phyloP scores from a whole-genome alignment of 2,113 vertebrate genomes.

The Vidua macroura region DNA sequence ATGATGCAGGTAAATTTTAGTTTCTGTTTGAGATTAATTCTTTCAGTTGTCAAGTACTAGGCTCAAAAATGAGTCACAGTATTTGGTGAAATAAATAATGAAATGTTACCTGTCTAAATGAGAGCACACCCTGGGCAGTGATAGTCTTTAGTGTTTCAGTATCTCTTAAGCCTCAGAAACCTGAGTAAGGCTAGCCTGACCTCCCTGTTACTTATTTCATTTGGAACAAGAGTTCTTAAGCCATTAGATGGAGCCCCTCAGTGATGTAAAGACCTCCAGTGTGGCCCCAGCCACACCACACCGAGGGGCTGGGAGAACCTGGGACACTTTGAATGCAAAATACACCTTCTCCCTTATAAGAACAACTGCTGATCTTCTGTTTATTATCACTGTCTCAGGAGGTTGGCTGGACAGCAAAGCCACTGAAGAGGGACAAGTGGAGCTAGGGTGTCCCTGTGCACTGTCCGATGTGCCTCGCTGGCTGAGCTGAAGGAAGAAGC shows the following conservation, averaged over 20 bases:
- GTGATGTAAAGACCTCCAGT: neutral
- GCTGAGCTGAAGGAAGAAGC: neutral
- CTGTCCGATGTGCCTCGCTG: rapidly evolving
- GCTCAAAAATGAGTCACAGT: neutral
- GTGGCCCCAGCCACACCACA: neutral
- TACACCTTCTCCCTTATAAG: neutral
- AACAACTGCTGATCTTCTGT: neutral
- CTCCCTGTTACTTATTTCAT: neutral
- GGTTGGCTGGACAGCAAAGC: neutral
- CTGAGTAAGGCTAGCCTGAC: neutral
- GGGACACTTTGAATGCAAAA: neutral
- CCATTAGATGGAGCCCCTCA: neutral
- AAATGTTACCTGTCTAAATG: neutral
- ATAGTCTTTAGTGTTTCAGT: neutral
- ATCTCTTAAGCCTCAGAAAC: neutral
- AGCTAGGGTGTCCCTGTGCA: neutral
- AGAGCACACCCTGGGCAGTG: neutral
- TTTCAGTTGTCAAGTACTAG: neutral
- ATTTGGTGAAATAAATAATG: neutral
- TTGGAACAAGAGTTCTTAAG: neutral
- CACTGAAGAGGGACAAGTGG: neutral
- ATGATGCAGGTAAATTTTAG: neutral
- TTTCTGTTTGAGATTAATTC: neutral
- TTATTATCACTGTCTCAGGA: neutral
- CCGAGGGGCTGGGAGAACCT: rapidly evolving